Evolutionary conservation across 2,888 invertebrate genomes (phyloP).

Genomic region (Lymantria monacha): DNA sequence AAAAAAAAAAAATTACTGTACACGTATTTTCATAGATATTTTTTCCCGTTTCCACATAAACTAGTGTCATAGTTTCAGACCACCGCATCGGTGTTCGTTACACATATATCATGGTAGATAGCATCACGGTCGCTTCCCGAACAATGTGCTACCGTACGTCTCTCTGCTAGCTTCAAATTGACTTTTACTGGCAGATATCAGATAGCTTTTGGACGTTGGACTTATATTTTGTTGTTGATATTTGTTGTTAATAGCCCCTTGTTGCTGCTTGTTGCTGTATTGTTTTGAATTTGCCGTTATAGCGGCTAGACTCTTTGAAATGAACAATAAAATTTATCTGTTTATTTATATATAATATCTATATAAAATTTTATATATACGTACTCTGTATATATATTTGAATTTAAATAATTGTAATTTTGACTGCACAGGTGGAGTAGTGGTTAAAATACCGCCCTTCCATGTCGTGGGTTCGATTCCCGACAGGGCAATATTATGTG

Average conservation of each 20-base stretch:
- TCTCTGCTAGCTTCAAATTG: conserved; percentile 34
- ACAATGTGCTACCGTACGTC: conserved; percentile 36
- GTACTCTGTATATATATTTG: too few species aligned
- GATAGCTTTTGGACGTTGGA: conserved; percentile 33
- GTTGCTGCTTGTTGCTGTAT: conserved; percentile 10
- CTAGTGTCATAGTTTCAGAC: conserved; percentile 18
- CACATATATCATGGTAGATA: conserved; percentile 39
- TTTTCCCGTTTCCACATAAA: conserved; percentile 36
- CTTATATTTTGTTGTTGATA: conserved; percentile 38
- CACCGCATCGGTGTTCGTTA: conserved; percentile 34
- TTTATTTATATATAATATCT: too few species aligned
- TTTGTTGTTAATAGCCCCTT: conserved; percentile 26
- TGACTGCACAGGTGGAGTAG: too few species aligned
- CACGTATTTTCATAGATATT: conserved; percentile 9
- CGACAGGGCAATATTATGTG: too few species aligned
- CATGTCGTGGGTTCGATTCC: too few species aligned
- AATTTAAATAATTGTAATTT: too few species aligned
- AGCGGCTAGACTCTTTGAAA: background rate
- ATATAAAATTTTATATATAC: too few species aligned
- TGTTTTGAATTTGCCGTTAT: conserved; percentile 2
- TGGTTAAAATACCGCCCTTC: too few species aligned
- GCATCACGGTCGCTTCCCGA: conserved; percentile 32
- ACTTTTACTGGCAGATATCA: conserved; percentile 38
- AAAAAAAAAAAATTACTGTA: background rate
- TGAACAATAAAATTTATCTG: too few species aligned